phyloP scores from a whole-genome alignment of 2,888 invertebrate genomes.

The Pristionchus maxplancki region DNA sequence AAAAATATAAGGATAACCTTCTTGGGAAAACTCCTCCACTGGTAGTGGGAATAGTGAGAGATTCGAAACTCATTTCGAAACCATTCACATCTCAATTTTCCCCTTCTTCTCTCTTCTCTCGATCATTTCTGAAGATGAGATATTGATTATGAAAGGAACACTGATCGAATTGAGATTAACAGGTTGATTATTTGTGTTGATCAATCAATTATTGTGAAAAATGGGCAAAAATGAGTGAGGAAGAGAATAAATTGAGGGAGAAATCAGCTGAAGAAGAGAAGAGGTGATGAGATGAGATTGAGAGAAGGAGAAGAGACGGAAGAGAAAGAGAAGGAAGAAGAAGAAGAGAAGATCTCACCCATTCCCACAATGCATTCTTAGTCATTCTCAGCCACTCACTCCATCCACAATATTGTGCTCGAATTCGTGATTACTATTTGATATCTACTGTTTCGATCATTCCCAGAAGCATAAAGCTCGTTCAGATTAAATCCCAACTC shows the following conservation, averaged over 20 bases:
- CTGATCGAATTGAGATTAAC: neutral
- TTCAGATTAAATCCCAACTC: no score
- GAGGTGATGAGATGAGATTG: conserved; percentile 12
- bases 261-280: neutral
- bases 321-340: conserved; percentile 32
- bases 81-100: conserved; percentile 16
- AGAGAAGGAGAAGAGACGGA: conserved; percentile 51
- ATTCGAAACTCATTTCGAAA: conserved; percentile 25
- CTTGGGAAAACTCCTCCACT: conserved; percentile 12
- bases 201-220: neutral
- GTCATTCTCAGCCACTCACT: neutral
- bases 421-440: neutral
- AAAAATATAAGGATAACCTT: neutral
- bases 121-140: neutral
- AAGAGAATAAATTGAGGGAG: neutral
- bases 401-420: no score
- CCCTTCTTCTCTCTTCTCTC: neutral
- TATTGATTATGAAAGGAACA: no score
- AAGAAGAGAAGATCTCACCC: neutral
- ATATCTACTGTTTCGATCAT: neutral
- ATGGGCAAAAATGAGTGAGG: neutral
- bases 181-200: neutral
- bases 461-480: no score
- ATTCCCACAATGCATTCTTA: neutral
- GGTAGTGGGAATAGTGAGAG: conserved; percentile 13